These are phyloP conservation scores for Andrena hattorfiana DNA, from an alignment of 2,888 invertebrate genomes.

Conservation along the genomic window DNA sequence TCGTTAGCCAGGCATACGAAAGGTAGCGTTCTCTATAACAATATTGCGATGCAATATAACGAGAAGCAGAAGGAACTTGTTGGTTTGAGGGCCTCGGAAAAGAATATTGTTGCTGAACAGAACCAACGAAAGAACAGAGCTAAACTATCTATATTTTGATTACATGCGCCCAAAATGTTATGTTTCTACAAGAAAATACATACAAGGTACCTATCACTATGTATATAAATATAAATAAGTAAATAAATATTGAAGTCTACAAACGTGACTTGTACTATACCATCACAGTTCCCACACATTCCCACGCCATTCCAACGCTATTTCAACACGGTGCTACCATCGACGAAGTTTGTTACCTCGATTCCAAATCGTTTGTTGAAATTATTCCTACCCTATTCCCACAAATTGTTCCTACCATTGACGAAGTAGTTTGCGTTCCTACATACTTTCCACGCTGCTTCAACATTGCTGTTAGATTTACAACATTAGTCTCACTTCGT, in stretches of 20 bases:
- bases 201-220: conserved; percentile 36
- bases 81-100: conserved; percentile 88
- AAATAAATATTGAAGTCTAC: conserved; percentile 36
- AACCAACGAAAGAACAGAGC: conserved; percentile 90
- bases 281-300: too few relatives aligned
- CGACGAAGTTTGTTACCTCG: too few relatives aligned
- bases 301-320: too few relatives aligned
- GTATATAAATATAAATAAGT: conserved; percentile 47
- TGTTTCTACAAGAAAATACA: conserved; percentile 35
- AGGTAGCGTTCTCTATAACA: conserved; percentile 88
- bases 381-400: too few relatives aligned
- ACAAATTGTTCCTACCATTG: too few relatives aligned
- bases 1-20: conserved; percentile 88
- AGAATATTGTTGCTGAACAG: conserved; percentile 89
- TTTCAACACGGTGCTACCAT: too few relatives aligned
- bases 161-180: conserved; percentile 25
- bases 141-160: conserved; percentile 91
- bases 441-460: too few relatives aligned
- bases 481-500: too few relatives aligned
- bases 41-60: conserved; percentile 87
- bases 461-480: too few relatives aligned
- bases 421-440: too few relatives aligned
- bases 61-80: conserved; percentile 88
- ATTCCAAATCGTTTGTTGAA: too few relatives aligned
- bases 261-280: neutral